Evolutionary conservation across 2,888 invertebrate species (phyloP).

Genomic region (Vannuccia rotundouncinata): DNA sequence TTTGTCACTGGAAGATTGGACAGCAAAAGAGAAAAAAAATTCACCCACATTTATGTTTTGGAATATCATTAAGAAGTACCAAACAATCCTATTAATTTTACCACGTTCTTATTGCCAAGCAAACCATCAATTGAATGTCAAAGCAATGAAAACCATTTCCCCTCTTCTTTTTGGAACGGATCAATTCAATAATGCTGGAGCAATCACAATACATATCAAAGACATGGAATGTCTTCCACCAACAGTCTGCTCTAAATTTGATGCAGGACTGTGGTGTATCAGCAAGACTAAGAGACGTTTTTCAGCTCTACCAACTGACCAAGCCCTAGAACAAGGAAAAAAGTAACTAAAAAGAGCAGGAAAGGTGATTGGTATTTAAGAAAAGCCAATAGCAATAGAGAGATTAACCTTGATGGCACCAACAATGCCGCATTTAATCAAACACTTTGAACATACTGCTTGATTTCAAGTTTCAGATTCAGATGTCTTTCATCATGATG

Average conservation of each 20-base stretch:
- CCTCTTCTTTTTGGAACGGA: slow-evolving; percentile 25
- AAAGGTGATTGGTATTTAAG: slow-evolving; percentile 12
- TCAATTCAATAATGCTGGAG: slow-evolving; percentile 3
- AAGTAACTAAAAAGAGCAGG: slow-evolving; percentile 16
- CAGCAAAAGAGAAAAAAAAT: not conserved
- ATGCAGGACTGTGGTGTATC: slow-evolving; percentile 16
- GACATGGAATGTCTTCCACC: slow-evolving; percentile 8
- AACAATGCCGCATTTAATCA: not conserved
- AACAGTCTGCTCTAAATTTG: slow-evolving; percentile 6
- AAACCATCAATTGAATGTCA: slow-evolving; percentile 16
- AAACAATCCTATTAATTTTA: slow-evolving; percentile 23
- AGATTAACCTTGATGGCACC: slow-evolving; percentile 16
- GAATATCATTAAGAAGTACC: slow-evolving; percentile 16
- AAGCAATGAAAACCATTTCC: slow-evolving; percentile 18
- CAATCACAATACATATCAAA: slow-evolving; percentile 24
- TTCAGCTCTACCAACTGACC: slow-evolving; percentile 22
- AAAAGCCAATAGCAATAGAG: slow-evolving; percentile 2
- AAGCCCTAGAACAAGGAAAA: slow-evolving; percentile 14
- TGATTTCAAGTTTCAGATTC: slow-evolving; percentile 5
- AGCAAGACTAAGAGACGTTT: slow-evolving; percentile 20
- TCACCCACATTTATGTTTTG: slow-evolving; percentile 14
- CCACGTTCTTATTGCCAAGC: slow-evolving; percentile 17
- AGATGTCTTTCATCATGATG: slow-evolving; percentile 24
- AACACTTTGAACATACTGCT: slow-evolving; percentile 16
- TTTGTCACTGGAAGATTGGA: not conserved